These are phyloP conservation scores for Dipodomys stephensi DNA, from an alignment of 2,113 vertebrate genomes.

Conservation along the genomic window DNA sequence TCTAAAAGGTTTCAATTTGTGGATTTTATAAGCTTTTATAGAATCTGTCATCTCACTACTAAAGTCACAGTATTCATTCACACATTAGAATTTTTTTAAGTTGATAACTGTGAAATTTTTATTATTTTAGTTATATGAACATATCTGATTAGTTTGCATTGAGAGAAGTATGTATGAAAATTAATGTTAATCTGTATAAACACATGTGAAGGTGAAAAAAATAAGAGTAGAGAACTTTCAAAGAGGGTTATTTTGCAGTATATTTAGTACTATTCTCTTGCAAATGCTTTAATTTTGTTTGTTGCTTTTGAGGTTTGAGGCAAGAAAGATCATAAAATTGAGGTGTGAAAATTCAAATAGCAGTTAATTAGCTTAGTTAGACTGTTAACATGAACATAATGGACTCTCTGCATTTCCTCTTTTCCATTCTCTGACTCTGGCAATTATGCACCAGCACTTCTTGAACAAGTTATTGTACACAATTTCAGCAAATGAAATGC, in stretches of 20 bases:
- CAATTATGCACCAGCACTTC: conserved; percentile 82
- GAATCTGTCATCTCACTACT: neutral
- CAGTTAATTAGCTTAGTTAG: conserved; percentile 88
- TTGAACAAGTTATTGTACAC: conserved; percentile 85
- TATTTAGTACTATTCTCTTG: conserved; percentile 2
- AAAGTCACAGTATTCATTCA: conserved; percentile 14
- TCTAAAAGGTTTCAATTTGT: conserved; percentile 24
- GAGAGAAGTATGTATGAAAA: neutral
- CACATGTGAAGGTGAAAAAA: neutral
- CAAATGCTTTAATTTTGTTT: conserved; percentile 72
- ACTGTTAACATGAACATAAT: conserved; percentile 84
- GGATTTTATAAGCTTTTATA: neutral
- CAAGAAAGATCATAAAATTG: conserved; percentile 83
- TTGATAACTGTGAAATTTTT: conserved; percentile 1
- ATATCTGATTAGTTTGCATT: neutral
- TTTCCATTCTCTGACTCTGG: conserved; percentile 85
- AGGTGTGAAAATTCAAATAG: conserved; percentile 88
- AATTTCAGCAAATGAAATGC: conserved; percentile 79
- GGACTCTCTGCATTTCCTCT: conserved; percentile 84
- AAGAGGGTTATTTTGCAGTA: conserved; percentile 3
- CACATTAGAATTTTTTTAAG: neutral
- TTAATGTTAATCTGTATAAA: neutral
- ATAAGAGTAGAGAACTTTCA: conserved; percentile 39
- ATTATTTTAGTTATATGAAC: conserved; percentile 7
- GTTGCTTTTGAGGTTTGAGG: conserved; percentile 76